Percentiles rank a stretch among this genome's conserved stretches.
phyloP scores from a whole-genome alignment of 2,888 invertebrate genomes.

The Physocephala rufipes region DNA sequence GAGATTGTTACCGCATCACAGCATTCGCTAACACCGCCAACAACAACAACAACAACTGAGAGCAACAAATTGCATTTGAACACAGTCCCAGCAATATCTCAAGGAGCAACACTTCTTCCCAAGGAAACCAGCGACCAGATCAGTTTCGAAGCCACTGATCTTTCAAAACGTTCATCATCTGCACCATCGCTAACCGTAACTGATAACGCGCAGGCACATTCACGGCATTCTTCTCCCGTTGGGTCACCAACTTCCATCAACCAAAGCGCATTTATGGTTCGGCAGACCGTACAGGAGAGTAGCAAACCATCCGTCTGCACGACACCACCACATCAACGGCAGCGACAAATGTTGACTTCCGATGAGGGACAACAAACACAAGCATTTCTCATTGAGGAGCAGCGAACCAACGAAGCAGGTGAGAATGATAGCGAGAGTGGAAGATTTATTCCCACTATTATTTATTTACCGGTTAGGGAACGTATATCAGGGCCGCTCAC shows the following conservation, averaged over 20 bases:
- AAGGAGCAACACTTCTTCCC: neutral
- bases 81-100: neutral
- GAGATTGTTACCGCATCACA: conserved; percentile 39
- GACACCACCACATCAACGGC: conserved; percentile 66
- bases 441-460: conserved; percentile 88
- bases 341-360: conserved; percentile 46
- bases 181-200: conserved; percentile 38
- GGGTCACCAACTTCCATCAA: conserved; percentile 23
- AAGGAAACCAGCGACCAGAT: conserved; percentile 26
- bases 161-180: conserved; percentile 47
- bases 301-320: conserved; percentile 72
- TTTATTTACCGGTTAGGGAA: conserved; percentile 92
- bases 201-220: conserved; percentile 34
- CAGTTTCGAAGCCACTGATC: conserved; percentile 53
- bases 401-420: conserved; percentile 31
- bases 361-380: conserved; percentile 76
- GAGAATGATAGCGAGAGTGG: conserved; percentile 40
- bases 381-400: conserved; percentile 83
- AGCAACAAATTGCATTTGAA: neutral
- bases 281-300: conserved; percentile 60
- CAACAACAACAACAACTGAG: neutral
- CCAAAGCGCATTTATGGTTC: conserved; percentile 46
- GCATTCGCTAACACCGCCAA: conserved; percentile 40
- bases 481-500: conserved; percentile 86
- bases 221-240: conserved; percentile 23